Evolutionary conservation across 2,888 invertebrate species (phyloP).

Genomic region (Scaptomyza flava): DNA sequence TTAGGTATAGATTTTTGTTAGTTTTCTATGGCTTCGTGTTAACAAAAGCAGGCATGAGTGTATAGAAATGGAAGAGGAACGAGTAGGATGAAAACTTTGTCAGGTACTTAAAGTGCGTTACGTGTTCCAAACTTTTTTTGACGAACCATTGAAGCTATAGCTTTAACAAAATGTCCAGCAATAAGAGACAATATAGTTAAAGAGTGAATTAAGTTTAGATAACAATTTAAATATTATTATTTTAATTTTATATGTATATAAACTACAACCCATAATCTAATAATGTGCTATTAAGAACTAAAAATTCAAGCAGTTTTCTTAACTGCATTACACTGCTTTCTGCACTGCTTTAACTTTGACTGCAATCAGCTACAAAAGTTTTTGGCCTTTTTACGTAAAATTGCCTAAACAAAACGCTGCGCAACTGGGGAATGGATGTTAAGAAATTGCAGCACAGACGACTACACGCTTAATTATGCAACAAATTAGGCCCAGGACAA

Average conservation of each 20-base stretch:
- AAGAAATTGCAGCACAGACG: constrained; percentile 53
- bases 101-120: constrained; percentile 40
- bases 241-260: too few species aligned
- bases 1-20: constrained; percentile 67
- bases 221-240: neutral
- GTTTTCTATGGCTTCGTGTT: constrained; percentile 69
- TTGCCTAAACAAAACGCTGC: constrained; percentile 43
- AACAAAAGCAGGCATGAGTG: constrained; percentile 58
- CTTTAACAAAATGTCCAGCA: constrained; percentile 28
- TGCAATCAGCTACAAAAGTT: neutral
- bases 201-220: neutral
- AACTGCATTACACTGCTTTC: neutral
- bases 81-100: neutral
- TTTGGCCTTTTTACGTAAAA: constrained; percentile 32
- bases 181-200: neutral
- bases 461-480: constrained; percentile 76
- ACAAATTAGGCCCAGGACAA: constrained; percentile 74
- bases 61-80: neutral
- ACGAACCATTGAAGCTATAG: constrained; percentile 10
- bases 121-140: constrained; percentile 10
- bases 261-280: neutral
- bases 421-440: constrained; percentile 10
- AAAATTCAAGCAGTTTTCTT: neutral
- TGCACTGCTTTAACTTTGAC: neutral
- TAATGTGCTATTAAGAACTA: neutral